Evolutionary conservation across 2,888 invertebrate species (phyloP), one percentile per base, ranked within the genome.

Genomic region (Microdon myrmicae): DNA sequence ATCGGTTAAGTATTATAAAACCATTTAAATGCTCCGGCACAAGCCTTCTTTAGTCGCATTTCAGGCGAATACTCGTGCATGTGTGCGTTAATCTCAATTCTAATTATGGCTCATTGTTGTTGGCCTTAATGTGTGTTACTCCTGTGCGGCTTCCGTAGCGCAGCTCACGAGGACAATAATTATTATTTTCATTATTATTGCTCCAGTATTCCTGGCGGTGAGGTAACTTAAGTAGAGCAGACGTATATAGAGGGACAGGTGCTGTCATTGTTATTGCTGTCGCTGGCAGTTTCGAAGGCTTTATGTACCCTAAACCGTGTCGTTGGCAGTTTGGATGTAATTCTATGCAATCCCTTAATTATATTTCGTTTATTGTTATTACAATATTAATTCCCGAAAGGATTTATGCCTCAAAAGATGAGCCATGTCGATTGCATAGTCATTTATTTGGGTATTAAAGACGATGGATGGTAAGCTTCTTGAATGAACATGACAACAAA

Each of bases 1-100:
- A 61, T 61, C 45, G 61, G 28, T 55, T 51, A 56, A 61, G 55
- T 61, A 61, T 55, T 55, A 56, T 56, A 61, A 61, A 61, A 61
- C 51, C 31, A 49, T 61, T 49, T 61, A 49, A 61, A 41, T 19
- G 45, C 14, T 51, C 39, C 20, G 34, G 8, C 26, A 35, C 13
- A 22, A 10, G 34, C 20, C 20, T 35, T 22, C 47, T 39, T 44
- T 23, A 17, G 45, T 13, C 13, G 10, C 20, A n/a, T 6, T 23
- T 22, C 3, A 2, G 12, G 19, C 22, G 17, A 4, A 6, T 17
- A 3, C n/a, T 5, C 5, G 8, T 12, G 10, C 9, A 22, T 22
- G 22, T 12, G 10, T 26, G n/a, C 4, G 7, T 22, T 29, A 29
- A 31, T 34, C 32, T 45, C 32, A 32, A 28, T 55, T 55, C 32